Conservation (phyloP, 2,113 vertebrate genomes). For the Hylia prasina region DNA sequence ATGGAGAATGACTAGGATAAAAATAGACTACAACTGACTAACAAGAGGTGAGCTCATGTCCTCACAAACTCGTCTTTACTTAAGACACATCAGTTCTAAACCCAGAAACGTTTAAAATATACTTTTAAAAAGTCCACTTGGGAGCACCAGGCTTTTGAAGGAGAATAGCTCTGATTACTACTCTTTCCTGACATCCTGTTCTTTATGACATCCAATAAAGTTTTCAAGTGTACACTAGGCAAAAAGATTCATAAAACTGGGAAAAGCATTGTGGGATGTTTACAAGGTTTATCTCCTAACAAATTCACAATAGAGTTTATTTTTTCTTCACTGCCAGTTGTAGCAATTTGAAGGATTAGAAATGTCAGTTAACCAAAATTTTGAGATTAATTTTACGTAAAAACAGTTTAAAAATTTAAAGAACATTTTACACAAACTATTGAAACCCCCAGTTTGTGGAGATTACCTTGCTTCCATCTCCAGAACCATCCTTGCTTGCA, state of each 20-base stretch:
- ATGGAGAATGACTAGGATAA: neutral
- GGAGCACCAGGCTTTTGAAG: neutral
- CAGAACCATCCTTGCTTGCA: conserved; percentile 82
- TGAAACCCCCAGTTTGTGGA: accelerated
- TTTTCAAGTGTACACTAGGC: neutral
- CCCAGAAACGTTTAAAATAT: neutral
- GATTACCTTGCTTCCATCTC: conserved; percentile 87
- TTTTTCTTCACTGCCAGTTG: neutral
- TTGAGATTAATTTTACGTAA: neutral
- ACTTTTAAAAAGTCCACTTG: neutral
- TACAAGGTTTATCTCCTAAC: neutral
- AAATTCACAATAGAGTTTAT: neutral
- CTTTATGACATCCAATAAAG: neutral
- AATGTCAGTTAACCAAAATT: neutral
- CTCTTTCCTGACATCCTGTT: neutral
- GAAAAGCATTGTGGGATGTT: neutral
- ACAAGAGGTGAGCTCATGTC: neutral
- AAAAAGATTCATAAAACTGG: neutral
- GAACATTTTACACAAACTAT: neutral
- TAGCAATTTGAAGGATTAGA: neutral
- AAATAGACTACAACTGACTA: neutral
- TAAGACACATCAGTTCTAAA: neutral
- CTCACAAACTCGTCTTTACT: neutral
- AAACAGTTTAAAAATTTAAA: neutral
- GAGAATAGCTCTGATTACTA: neutral